Evolutionary conservation across 2,888 invertebrate genomes (phyloP).

Genomic region (Flabesymbios commensalis): DNA sequence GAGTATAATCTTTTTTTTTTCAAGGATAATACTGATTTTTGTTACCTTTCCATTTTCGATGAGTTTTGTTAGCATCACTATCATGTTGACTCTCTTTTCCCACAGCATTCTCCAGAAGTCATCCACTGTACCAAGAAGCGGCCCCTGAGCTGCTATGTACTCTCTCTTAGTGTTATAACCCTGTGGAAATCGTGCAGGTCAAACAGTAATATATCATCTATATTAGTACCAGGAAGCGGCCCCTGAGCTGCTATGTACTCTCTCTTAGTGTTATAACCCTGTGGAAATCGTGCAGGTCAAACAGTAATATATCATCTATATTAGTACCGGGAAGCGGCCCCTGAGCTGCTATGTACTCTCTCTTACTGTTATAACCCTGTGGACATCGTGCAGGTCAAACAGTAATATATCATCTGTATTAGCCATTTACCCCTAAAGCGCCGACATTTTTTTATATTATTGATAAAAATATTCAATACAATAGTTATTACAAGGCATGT

Average conservation of each 20-base stretch:
- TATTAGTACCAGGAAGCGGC: constrained; percentile 91
- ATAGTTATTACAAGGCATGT: no score
- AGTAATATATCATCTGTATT: no score
- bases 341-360: constrained; percentile 96
- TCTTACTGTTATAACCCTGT: constrained; percentile 67
- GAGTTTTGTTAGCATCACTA: constrained; percentile 72
- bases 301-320: no score
- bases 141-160: constrained; percentile 98
- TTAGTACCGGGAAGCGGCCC: constrained; percentile 94
- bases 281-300: no score
- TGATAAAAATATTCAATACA: no score
- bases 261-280: constrained; percentile 68
- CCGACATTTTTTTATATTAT: no score
- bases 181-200: constrained; percentile 4
- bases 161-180: constrained; percentile 73
- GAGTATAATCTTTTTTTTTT: no score
- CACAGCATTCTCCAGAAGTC: constrained; percentile 99
- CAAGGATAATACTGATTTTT: no score
- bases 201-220: no score
- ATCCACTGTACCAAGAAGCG: constrained; percentile 88
- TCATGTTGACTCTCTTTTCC: constrained; percentile 98
- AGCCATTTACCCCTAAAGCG: no score
- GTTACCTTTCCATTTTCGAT: constrained; percentile 13
- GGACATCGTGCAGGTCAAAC: no score
- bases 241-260: constrained; percentile 98